Conservation (phyloP, 2,888 invertebrate species). For the Platerodrilus igneus region DNA sequence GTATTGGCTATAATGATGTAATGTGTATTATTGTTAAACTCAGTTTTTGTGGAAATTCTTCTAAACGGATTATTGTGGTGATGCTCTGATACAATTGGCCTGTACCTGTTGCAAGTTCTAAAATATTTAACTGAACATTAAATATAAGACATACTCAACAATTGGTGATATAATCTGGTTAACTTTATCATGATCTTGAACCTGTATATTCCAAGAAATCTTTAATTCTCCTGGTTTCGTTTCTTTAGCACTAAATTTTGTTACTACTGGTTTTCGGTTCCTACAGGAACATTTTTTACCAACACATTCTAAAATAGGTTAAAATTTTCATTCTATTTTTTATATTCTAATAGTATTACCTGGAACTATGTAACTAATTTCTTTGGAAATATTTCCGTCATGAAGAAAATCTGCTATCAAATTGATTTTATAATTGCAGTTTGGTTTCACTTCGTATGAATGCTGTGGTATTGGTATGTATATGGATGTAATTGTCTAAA, state of each 20-base stretch:
- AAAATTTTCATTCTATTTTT: background rate
- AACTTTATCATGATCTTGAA: background rate
- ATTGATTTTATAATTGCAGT: slow-evolving; percentile 12
- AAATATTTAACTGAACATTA: too few relatives aligned
- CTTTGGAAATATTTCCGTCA: background rate
- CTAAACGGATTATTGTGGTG: background rate
- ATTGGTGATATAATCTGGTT: background rate
- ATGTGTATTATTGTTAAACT: background rate
- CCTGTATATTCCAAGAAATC: slow-evolving; percentile 15
- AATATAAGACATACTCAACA: background rate
- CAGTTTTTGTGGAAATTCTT: background rate
- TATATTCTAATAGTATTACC: slow-evolving; percentile 6
- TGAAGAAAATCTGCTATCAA: slow-evolving; percentile 6
- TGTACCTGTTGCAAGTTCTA: slow-evolving; percentile 2
- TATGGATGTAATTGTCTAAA: slow-evolving; percentile 12
- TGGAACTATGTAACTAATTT: slow-evolving; percentile 8
- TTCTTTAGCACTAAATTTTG: slow-evolving; percentile 8
- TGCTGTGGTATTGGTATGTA: slow-evolving; percentile 9
- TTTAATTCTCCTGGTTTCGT: slow-evolving; percentile 11
- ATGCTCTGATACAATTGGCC: too few relatives aligned
- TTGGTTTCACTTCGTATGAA: slow-evolving; percentile 7
- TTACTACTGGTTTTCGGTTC: slow-evolving; percentile 9
- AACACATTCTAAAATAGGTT: slow-evolving; percentile 16
- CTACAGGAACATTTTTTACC: slow-evolving; percentile 16
- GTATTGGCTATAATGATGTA: slow-evolving; percentile 5